Base-by-base conservation (phyloP, 1,140 invertebrate species). In the Harpegnathos saltator region DNA sequence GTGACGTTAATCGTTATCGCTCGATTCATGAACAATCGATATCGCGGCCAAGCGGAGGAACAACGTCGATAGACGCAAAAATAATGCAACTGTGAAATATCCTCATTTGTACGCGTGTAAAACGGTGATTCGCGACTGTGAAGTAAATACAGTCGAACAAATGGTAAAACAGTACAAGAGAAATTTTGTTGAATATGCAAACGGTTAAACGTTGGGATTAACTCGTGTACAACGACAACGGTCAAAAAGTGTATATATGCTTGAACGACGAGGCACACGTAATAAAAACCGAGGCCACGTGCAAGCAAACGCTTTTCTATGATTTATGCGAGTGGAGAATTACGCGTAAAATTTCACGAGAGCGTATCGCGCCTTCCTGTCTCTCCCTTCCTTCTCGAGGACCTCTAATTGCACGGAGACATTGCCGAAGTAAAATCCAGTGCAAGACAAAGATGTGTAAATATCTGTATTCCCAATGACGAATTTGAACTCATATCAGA, bases 261-360 rank as follows among this genome's bases (percentile, higher is more conserved):
- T 75, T 75, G 15, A 48, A 54, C 11, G 38, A 65, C 26, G n/a
- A n/a, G n/a, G 3, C 22, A 56, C 9, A n/a, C n/a, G 44, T 15
- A 14, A 78, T 69, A 69, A 69, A 78, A 77, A 1, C 14, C 4
- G 0, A 66, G 11, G 29, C 14, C 69, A 72, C 11, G 19, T 50
- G 26, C 29, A 14, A 77, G 56, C 14, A 19, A 66, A 56, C 4
- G 38, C 15, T 66, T 3, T 59, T 17, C 33, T 48, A n/a, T 56
- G 29, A 80, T 69, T 14, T n/a, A 12, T 9, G 14, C 33, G 58
- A 69, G 4, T 29, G 15, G 3, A 80, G 9, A 80, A 58, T 33
- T 33, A 33, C n/a, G n/a, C n/a, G n/a, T n/a, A n/a, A n/a, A 33
- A 33, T 33, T 33, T 33, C 5, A 33, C 3, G 9, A 17, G 44